Percentiles rank a stretch among this genome's conserved stretches.
phyloP scores from a whole-genome alignment of 2,888 invertebrate species.

The Choristoneura rosaceana region DNA sequence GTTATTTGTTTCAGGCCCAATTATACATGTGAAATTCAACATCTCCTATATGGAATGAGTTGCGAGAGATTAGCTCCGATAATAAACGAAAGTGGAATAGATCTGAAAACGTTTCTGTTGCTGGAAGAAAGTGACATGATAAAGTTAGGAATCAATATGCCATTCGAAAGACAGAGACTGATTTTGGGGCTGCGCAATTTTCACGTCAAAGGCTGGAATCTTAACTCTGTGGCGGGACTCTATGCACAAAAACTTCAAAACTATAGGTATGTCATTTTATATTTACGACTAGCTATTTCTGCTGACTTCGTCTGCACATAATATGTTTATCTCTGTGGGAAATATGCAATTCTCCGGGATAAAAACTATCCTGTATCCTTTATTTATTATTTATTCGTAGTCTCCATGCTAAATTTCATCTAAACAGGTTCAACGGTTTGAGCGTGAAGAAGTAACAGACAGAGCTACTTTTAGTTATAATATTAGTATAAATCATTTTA shows the following conservation, averaged over 20 bases:
- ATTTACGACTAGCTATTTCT: too few species aligned
- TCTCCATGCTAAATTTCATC: too few species aligned
- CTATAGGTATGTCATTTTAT: slow-evolving; percentile 69
- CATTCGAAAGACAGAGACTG: slow-evolving; percentile 86
- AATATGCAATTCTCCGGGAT: too few species aligned
- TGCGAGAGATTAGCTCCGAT: slow-evolving; percentile 79
- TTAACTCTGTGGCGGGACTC: slow-evolving; percentile 74
- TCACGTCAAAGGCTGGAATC: slow-evolving; percentile 85
- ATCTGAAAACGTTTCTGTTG: slow-evolving; percentile 84
- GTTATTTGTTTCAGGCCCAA: slow-evolving; percentile 67
- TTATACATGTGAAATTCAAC: slow-evolving; percentile 82
- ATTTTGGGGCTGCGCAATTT: slow-evolving; percentile 83
- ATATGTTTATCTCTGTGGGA: too few species aligned
- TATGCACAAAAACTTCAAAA: slow-evolving; percentile 68
- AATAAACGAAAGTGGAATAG: slow-evolving; percentile 79
- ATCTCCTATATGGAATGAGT: slow-evolving; percentile 86
- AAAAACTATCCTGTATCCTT: too few species aligned
- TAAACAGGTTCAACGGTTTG: too few species aligned
- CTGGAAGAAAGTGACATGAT: slow-evolving; percentile 85
- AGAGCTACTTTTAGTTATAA: too few species aligned
- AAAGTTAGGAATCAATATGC: slow-evolving; percentile 84
- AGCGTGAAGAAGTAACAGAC: too few species aligned
- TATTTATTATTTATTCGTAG: too few species aligned
- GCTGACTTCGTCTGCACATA: too few species aligned
- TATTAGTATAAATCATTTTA: too few species aligned